A percentile compares a stretch with the other conserved stretches of the same genome.
These are phyloP conservation scores for Brachylomia viminalis DNA, from an alignment of 2,888 invertebrate species.

Conservation along the genomic window DNA sequence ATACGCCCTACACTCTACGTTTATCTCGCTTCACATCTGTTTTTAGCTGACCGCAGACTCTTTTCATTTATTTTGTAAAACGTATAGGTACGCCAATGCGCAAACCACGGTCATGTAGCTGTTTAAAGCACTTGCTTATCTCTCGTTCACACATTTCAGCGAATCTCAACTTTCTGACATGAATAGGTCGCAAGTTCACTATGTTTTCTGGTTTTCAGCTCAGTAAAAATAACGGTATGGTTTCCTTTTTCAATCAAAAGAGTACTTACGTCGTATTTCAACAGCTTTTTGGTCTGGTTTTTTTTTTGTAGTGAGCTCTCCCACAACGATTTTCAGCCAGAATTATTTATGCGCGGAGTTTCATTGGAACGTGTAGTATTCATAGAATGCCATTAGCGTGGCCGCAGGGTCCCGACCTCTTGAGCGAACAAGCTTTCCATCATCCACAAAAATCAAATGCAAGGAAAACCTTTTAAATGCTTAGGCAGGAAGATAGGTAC, in stretches of 20 bases:
- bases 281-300: slow-evolving; percentile 1
- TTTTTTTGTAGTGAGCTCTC: slow-evolving; percentile 13
- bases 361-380: slow-evolving; percentile 40
- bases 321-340: slow-evolving; percentile 26
- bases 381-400: slow-evolving; percentile 56
- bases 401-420: slow-evolving; percentile 18
- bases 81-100: slow-evolving; percentile 38
- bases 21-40: slow-evolving; percentile 20
- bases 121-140: slow-evolving; percentile 39
- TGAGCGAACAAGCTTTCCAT: slow-evolving; percentile 39
- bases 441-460: slow-evolving; percentile 31
- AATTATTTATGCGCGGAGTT: slow-evolving; percentile 47
- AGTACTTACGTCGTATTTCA: slow-evolving; percentile 6
- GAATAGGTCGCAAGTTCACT: slow-evolving; percentile 38
- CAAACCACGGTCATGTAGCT: slow-evolving; percentile 31
- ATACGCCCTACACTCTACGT: background rate
- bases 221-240: slow-evolving; percentile 16
- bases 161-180: slow-evolving; percentile 33
- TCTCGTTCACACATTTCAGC: slow-evolving; percentile 34
- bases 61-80: slow-evolving; percentile 41
- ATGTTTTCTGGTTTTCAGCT: slow-evolving; percentile 24
- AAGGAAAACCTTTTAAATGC: slow-evolving; percentile 35
- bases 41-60: slow-evolving; percentile 20
- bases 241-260: slow-evolving; percentile 27
- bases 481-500: slow-evolving; percentile 21